Percentiles rank a stretch among this genome's conserved stretches.
These are phyloP conservation scores for Micromussa lordhowensis DNA, from an alignment of 92 coral and sea anemone genomes.

Conservation along the genomic window DNA sequence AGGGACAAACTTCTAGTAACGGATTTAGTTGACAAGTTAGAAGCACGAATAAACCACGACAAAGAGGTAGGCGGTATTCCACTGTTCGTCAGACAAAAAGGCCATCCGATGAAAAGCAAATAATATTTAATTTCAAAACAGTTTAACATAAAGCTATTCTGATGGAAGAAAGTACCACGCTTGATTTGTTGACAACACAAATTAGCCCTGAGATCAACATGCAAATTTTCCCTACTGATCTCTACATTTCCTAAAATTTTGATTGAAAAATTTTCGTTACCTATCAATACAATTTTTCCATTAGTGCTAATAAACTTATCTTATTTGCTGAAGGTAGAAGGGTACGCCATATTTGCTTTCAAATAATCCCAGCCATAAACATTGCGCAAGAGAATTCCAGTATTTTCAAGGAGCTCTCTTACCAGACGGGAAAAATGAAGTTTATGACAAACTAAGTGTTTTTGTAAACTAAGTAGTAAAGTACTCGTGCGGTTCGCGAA, in stretches of 20 bases:
- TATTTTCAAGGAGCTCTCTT: background rate
- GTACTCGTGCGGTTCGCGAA: background rate
- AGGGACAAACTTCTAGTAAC: constrained; percentile 73
- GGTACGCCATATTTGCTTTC: too few relatives aligned
- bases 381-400: too few relatives aligned
- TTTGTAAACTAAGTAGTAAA: too few relatives aligned
- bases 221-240: background rate
- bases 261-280: background rate
- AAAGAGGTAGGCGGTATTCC: constrained; percentile 66
- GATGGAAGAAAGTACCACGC: background rate
- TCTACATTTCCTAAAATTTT: background rate
- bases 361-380: too few relatives aligned
- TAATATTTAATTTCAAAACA: background rate
- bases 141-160: background rate
- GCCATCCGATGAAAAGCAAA: background rate
- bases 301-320: background rate
- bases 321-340: too few relatives aligned
- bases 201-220: background rate
- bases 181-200: background rate
- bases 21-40: constrained; percentile 72
- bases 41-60: constrained; percentile 82
- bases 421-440: background rate
- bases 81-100: background rate
- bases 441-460: too few relatives aligned
- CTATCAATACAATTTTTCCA: too few relatives aligned